A percentile compares a stretch with the other conserved stretches of the same genome.
Evolutionary conservation across 2,113 vertebrate species (phyloP).

Genomic region (Cathartes aura): DNA sequence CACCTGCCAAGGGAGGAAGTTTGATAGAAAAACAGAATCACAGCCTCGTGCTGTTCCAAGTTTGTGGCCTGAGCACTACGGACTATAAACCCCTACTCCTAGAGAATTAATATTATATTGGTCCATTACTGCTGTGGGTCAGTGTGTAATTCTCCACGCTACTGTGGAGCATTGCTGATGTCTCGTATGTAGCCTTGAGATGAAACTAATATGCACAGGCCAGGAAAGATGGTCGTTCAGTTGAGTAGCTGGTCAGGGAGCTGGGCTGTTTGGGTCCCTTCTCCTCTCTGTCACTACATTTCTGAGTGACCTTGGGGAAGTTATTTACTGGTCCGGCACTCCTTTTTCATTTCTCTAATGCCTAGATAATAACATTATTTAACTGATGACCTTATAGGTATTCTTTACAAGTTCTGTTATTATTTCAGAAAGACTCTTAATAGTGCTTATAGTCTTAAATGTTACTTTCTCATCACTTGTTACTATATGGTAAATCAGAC

Average conservation of each 20-base stretch:
- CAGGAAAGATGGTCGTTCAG: neutral
- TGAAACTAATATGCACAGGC: neutral
- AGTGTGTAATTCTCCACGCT: neutral
- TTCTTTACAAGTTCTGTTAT: neutral
- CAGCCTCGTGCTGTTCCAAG: neutral
- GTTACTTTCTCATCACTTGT: neutral
- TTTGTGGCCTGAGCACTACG: neutral
- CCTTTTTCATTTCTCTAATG: neutral
- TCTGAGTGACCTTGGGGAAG: neutral
- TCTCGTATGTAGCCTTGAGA: neutral
- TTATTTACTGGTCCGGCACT: neutral
- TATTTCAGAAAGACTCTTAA: neutral
- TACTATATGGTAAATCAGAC: neutral
- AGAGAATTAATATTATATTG: neutral
- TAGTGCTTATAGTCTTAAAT: neutral
- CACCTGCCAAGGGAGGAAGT: neutral
- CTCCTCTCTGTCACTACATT: neutral
- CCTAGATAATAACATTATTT: neutral
- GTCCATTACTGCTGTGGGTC: neutral
- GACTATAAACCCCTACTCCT: neutral
- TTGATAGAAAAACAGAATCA: neutral
- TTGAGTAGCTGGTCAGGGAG: neutral
- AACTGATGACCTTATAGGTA: neutral
- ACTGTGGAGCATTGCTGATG: neutral
- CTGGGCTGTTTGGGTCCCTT: neutral